Evolutionary conservation across 64 coral and sea anemone species (phyloP).

Genomic region (Montipora cactus): DNA sequence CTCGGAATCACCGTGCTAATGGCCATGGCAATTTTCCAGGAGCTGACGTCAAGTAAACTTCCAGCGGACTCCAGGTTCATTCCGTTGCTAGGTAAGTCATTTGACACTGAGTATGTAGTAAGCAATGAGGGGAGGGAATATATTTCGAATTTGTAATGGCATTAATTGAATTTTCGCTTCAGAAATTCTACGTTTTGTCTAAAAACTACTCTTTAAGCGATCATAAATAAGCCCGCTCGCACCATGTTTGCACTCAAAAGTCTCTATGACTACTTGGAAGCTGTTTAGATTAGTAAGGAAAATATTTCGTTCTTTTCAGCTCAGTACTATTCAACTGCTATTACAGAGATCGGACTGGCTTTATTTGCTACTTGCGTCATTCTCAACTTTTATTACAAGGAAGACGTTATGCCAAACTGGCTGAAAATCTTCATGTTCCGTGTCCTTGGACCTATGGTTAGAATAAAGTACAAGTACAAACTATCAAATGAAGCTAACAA

Average conservation of each 20-base stretch:
- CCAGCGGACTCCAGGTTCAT: constrained; percentile 79
- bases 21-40: constrained; percentile 97
- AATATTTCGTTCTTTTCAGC: constrained; percentile 45
- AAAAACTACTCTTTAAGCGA: neutral
- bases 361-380: constrained; percentile 81
- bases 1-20: constrained; percentile 91
- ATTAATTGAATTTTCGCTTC: no score
- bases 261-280: no score
- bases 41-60: constrained; percentile 86
- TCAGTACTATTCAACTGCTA: constrained; percentile 87
- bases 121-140: neutral
- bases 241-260: no score
- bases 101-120: neutral
- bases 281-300: no score
- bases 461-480: constrained; percentile 54
- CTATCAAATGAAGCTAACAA: neutral
- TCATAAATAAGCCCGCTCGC: no score
- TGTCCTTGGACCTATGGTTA: constrained; percentile 69
- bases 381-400: constrained; percentile 88
- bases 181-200: no score
- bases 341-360: constrained; percentile 84
- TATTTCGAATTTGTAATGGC: neutral
- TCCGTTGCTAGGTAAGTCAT: constrained; percentile 72
- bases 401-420: constrained; percentile 74
- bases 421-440: constrained; percentile 73